These are phyloP conservation scores for Brachionus rotundiformis DNA, from an alignment of 1,140 invertebrate species.

Conservation along the genomic window DNA sequence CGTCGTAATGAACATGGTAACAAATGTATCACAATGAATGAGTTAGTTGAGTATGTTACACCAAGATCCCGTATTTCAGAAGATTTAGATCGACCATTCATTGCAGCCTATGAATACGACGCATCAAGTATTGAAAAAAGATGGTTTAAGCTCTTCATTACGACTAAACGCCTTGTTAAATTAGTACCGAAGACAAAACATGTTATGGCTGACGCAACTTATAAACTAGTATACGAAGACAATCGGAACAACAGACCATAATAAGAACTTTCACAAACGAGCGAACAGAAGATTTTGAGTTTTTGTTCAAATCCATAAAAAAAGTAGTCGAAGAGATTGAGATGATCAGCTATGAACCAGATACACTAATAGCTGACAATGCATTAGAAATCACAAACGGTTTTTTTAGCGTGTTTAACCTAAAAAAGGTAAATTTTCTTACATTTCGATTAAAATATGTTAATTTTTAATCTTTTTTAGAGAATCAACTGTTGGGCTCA, in stretches of 20 bases:
- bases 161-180: background rate
- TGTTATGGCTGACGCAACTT: background rate
- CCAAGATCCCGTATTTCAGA: background rate
- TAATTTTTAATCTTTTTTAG: background rate
- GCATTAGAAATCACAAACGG: conserved; percentile 2
- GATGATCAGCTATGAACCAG: background rate
- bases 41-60: background rate
- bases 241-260: background rate
- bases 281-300: background rate
- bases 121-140: conserved; percentile 20
- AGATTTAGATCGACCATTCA: background rate
- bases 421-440: conserved; percentile 13
- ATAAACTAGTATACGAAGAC: background rate
- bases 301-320: background rate
- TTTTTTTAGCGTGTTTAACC: background rate
- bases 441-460: background rate
- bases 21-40: conserved; percentile 15
- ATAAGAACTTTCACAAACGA: conserved; percentile 4
- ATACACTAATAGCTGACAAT: background rate
- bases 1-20: background rate
- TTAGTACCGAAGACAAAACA: background rate
- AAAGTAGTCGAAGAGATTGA: background rate
- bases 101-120: conserved; percentile 12
- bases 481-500: conserved; percentile 6
- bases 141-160: background rate